Evolutionary conservation across 2,113 vertebrate genomes (phyloP), one percentile per base, ranked within the genome.

Genomic region (Todiramphus saurophagus): DNA sequence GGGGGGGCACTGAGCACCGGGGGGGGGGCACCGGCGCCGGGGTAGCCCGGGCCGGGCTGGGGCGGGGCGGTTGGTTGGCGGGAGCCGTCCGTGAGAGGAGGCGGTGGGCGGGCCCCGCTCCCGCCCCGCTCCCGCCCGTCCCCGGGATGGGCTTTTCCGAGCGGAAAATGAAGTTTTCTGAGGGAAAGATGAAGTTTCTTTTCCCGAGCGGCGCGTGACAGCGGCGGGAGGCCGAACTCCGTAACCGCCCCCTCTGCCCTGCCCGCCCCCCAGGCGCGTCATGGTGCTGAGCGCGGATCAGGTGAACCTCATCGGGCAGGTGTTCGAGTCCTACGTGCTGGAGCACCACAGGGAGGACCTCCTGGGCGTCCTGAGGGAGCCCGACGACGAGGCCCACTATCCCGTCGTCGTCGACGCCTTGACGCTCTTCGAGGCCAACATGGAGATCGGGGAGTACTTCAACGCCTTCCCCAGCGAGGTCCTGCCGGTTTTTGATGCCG

Each of bases 381-480:
- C 50, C 1, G 95, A 98, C 4, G 97, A 98, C 5, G 98, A 98
- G 33, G 95, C 96, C 3, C 99, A 99, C 94, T 98, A 98, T 39
- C 64, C 99, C 3, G 89, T 99, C 33, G 94, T 99, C n/a, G 94
- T 99, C 33, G 99, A 99, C 21, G 99, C 99, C 78, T 98, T 99
- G 98, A 99, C 98, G 3, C 97, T 99, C 87, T 99, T 99, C 41
- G 99, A 99, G 96, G 98, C 99, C 76, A 99, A 98, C 90, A 99
- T 99, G 99, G 99, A 99, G 97, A 98, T 98, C 43, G 99, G 98
- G 24, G 99, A 99, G 69, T 99, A 98, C 94, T 99, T 99, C 97
- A 99, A 98, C 5, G 97, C 98, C 10, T 99, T 98, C 91, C 99
- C 99, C 39, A 95, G 92, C 5, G 96, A 99, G 83, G 98, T 99